Conservation (phyloP, 2,797 vertebrate species). For the Neopelma chrysocephalum region DNA sequence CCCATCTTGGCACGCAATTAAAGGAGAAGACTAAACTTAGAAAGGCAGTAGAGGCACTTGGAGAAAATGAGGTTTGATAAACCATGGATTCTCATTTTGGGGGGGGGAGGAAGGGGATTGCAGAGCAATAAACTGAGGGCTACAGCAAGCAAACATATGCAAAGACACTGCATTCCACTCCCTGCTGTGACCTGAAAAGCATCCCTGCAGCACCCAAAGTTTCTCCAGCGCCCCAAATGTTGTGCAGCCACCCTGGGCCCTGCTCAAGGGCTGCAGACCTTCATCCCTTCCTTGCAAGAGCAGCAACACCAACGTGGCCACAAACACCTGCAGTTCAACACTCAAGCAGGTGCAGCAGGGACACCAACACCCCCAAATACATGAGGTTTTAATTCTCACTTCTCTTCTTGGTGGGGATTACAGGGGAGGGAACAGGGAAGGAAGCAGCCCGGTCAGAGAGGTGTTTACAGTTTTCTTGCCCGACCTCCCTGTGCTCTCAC, state of each 20-base stretch:
- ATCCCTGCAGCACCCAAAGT: neutral
- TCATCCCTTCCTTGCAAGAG: neutral
- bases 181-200: neutral
- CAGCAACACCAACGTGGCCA: neutral
- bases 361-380: neutral
- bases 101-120: neutral
- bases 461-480: slow-evolving; percentile 54
- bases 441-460: slow-evolving; percentile 16
- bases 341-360: neutral
- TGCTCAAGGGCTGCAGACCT: neutral
- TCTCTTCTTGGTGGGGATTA: neutral
- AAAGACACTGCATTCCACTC: neutral
- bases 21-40: slow-evolving; percentile 34
- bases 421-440: slow-evolving; percentile 45
- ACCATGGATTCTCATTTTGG: neutral
- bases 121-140: neutral
- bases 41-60: neutral
- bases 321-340: neutral
- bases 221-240: neutral
- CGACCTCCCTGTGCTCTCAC: slow-evolving; percentile 41
- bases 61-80: slow-evolving; percentile 28
- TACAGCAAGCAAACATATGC: neutral
- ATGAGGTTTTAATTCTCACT: slow-evolving; percentile 26
- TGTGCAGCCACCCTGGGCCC: rapidly evolving
- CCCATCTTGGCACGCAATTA: slow-evolving; percentile 31